Base-by-base conservation (phyloP, 2,113 vertebrate genomes). In the Pithys albifrons region DNA sequence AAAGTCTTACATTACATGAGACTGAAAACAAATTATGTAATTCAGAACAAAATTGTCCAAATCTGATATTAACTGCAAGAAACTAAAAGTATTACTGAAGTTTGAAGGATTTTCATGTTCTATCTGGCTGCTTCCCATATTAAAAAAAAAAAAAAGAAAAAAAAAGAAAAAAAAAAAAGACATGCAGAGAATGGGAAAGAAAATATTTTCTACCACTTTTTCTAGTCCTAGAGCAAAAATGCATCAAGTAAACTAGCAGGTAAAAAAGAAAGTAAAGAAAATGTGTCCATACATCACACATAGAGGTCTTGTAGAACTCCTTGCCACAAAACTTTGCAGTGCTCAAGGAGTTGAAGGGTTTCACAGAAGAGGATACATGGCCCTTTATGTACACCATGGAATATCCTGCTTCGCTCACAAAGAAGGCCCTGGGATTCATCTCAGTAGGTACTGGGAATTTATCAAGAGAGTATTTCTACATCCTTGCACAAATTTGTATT, bases 341-440 rank as follows among this genome's bases (percentile, higher is more conserved):
- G 10, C 6, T 58, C 12, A 61, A 49, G 6, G 7, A 4, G 1
- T 37, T 59, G 31, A 35, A 29, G 0, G 0, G 7, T 37, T 86
- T 31, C n/a, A 55, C 17, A 61, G 19, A 55, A 46, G 17, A 61
- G 13, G 7, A 69, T 37, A 25, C 5, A 17, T 59, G 27, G 15
- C 12, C 18, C 75, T 65, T 46, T 25, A 52, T 8, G 5, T 33
- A 35, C 16, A 58, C 6, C 3, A 8, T 28, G 3, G 28, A 85
- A 43, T 57, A 28, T 13, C 2, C 20, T 72, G 14, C 28, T 58
- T 82, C 46, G 58, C 52, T 31, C 54, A 80, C 27, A 14, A 43
- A 59, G 19, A 19, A 61, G 2, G 1, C 11, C 10, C 19, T 31
- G 29, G 7, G 10, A 64, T 75, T 76, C n/a, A 72, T 10, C 10